Base-by-base conservation (phyloP, 2,888 invertebrate species). In the Nysson spinosus region DNA sequence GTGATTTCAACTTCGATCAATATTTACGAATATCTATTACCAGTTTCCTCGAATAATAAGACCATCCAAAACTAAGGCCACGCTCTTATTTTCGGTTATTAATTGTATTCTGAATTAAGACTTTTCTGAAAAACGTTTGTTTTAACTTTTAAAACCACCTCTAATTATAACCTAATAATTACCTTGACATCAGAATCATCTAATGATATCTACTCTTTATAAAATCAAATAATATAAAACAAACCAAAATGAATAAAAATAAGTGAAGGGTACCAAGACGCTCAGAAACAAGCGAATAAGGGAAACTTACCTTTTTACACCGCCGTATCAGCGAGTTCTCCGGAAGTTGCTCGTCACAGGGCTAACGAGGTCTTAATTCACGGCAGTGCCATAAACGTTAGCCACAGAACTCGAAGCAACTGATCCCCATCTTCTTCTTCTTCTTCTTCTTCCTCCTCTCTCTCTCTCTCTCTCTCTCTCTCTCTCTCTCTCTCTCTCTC, bases 341-440 rank as follows among this genome's bases (percentile, higher is more conserved):
- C 61, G 47, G 58, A 56, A 61, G 43, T 65, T 35, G 54, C 32
- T 26, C 40, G 19, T 28, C 42, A 30, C 49, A 54, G 47, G 69
- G 66, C 76, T 82, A 83, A 83, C 80, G 81, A 84, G 83, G 80
- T 79, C 82, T 83, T 83, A 83, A 83, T 80, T 84, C 79, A 78
- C 75, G 75, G 69, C 71, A 69, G 70, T 79, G 79, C 81, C 82
- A 80, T 85, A 86, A 86, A 87, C 77, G 83, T 81, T 83, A 80
- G 75, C 69, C 78, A 75, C 81, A 82, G 80, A 72, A 79, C 77
- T 68, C 37, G 73, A 74, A 61, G 73, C 67, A 63, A 72, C 67
- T 70, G 66, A 65, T 40, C 56, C 69, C 72, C 26, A 34, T 63
- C 62, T 63, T 58, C 63, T 57, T 57, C 68, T 19, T 30, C 20